phyloP scores from a whole-genome alignment of 1,140 invertebrate species.

The Armadillidium nasatum region DNA sequence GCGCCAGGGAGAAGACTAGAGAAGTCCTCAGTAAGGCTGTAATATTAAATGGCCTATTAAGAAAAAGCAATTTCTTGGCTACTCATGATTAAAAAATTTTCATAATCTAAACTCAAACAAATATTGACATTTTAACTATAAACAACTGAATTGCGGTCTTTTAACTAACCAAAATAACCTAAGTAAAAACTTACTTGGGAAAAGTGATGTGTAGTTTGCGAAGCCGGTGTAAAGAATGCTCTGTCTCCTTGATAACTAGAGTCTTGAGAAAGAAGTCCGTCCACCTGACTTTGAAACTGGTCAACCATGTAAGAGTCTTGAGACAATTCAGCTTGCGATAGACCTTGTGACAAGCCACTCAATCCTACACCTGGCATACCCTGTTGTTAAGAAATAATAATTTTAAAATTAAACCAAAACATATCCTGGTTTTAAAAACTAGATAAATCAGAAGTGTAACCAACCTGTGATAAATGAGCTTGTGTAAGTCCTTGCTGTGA shows the following conservation, averaged over 20 bases:
- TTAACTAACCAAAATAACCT: not conserved
- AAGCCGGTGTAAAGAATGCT: conserved; percentile 41
- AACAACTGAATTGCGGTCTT: too few species aligned
- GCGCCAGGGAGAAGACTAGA: conserved; percentile 24
- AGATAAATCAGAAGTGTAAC: conserved; percentile 17
- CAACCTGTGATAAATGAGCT: conserved; percentile 55
- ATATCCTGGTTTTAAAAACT: too few species aligned
- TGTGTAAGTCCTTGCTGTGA: conserved; percentile 53
- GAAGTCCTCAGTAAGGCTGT: conserved; percentile 26
- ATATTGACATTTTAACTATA: too few species aligned
- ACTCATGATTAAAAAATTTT: too few species aligned
- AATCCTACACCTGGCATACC: conserved; percentile 38
- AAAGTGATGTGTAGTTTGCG: conserved; percentile 28
- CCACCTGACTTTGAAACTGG: conserved; percentile 89
- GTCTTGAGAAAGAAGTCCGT: conserved; percentile 89
- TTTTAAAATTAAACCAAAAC: too few species aligned
- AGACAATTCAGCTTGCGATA: conserved; percentile 74
- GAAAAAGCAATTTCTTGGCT: too few species aligned
- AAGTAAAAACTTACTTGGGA: not conserved
- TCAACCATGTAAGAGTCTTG: conserved; percentile 80
- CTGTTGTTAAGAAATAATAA: conserved; percentile 16
- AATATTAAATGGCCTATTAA: conserved; percentile 11
- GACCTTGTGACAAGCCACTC: conserved; percentile 47
- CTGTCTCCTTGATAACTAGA: conserved; percentile 79
- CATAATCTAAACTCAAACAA: too few species aligned